A percentile compares a stretch with the other conserved stretches of the same genome.
Conservation (phyloP, 2,888 invertebrate species). For the Epiblema foenella region DNA sequence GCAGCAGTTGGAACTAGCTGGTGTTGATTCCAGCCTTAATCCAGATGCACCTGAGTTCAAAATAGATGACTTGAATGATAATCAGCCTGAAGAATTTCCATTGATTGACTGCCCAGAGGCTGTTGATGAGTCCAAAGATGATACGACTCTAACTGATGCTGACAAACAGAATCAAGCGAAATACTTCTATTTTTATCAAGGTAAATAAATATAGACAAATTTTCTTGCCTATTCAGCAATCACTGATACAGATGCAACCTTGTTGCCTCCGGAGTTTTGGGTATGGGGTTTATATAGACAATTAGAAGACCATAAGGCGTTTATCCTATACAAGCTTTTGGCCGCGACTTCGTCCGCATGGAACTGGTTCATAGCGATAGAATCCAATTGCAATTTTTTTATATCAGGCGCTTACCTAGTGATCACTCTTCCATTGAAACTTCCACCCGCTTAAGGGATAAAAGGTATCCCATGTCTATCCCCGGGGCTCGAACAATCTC, state of each 20-base stretch:
- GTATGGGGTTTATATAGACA: too few relatives aligned
- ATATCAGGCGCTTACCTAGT: too few relatives aligned
- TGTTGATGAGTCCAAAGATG: constrained; percentile 55
- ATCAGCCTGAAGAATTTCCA: constrained; percentile 64
- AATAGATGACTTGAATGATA: constrained; percentile 56
- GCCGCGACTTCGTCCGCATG: too few relatives aligned
- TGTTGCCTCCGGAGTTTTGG: background rate
- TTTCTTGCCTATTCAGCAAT: background rate
- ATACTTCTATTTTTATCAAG: constrained; percentile 93
- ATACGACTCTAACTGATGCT: constrained; percentile 60
- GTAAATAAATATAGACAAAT: constrained; percentile 74
- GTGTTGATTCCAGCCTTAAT: constrained; percentile 64
- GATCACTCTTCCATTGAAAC: too few relatives aligned
- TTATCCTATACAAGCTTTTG: too few relatives aligned
- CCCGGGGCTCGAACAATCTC: too few relatives aligned
- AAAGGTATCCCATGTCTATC: too few relatives aligned
- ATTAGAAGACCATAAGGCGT: background rate
- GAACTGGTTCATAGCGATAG: too few relatives aligned
- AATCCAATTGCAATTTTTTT: too few relatives aligned
- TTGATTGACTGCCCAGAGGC: constrained; percentile 56
- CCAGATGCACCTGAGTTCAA: constrained; percentile 71
- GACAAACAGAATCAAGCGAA: constrained; percentile 81
- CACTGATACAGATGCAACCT: background rate
- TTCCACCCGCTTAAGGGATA: too few relatives aligned
- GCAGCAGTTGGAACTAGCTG: constrained; percentile 55